Conservation (phyloP, 2,888 invertebrate species). For the Gastrophysa polygoni region DNA sequence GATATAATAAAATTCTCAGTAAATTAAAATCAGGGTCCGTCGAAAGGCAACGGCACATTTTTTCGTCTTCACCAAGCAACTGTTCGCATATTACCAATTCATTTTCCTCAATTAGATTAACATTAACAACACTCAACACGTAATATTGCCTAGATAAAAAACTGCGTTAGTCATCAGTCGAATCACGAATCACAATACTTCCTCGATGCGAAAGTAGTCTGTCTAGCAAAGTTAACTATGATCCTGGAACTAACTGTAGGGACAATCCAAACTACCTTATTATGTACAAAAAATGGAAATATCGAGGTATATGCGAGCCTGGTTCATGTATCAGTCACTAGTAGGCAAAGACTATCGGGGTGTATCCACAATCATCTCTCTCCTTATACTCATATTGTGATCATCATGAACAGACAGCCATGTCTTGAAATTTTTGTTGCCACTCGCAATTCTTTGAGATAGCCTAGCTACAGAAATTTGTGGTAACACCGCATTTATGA, state of each 20-base stretch:
- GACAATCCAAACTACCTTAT: background rate
- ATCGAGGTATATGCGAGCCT: too few relatives aligned
- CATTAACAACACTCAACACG: slow-evolving; percentile 38
- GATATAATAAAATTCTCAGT: slow-evolving; percentile 47
- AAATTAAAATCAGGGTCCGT: slow-evolving; percentile 35
- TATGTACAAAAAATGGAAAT: background rate
- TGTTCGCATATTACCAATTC: slow-evolving; percentile 22
- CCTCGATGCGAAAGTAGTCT: slow-evolving; percentile 19
- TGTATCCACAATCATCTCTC: background rate
- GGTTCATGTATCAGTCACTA: background rate
- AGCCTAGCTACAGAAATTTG: too few relatives aligned
- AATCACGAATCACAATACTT: slow-evolving; percentile 35
- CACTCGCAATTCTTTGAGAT: too few relatives aligned
- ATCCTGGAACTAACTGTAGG: background rate
- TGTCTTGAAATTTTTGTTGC: too few relatives aligned
- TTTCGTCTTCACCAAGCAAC: slow-evolving; percentile 14
- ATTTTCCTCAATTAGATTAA: slow-evolving; percentile 32
- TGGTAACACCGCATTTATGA: too few relatives aligned
- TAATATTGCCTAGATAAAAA: slow-evolving; percentile 35
- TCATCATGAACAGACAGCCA: too few relatives aligned
- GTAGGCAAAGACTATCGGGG: background rate
- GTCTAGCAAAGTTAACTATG: background rate
- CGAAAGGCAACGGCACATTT: slow-evolving; percentile 44
- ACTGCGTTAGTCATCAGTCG: slow-evolving; percentile 22
- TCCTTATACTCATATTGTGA: too few relatives aligned